A percentile compares a stretch with the other conserved stretches of the same genome.
Evolutionary conservation across 2,113 vertebrate species (phyloP).

Genomic region (Microtus oregoni): DNA sequence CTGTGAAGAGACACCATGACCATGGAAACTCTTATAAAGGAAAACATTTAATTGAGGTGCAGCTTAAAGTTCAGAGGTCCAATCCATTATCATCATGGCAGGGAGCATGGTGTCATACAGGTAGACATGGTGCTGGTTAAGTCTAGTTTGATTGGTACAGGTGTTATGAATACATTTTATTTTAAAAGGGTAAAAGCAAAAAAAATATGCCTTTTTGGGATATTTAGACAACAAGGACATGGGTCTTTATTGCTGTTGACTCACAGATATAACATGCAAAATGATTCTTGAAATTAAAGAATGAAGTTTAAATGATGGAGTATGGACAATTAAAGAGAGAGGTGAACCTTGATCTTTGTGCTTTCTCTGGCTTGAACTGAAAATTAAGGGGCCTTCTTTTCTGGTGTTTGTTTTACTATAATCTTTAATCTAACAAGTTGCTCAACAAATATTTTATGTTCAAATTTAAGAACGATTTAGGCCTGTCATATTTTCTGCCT

Average conservation of each 20-base stretch:
- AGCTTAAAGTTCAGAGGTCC: too few species aligned
- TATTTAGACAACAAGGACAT: conserved; percentile 31
- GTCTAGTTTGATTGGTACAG: background rate
- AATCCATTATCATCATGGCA: too few species aligned
- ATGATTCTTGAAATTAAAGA: background rate
- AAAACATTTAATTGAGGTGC: too few species aligned
- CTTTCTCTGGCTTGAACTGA: conserved; percentile 32
- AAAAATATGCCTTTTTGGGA: background rate
- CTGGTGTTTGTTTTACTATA: conserved; percentile 35
- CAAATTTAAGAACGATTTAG: background rate
- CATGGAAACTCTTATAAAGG: too few species aligned
- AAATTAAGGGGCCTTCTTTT: background rate
- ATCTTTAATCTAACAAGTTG: background rate
- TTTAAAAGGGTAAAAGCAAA: conserved; percentile 14
- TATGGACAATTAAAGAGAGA: background rate
- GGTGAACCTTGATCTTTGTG: conserved; percentile 29
- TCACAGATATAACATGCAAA: conserved; percentile 15
- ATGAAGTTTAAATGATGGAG: conserved; percentile 14
- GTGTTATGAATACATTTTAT: background rate
- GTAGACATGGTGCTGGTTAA: too few species aligned
- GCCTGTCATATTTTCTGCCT: background rate
- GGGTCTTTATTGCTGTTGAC: conserved; percentile 32
- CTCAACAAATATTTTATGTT: conserved; percentile 43
- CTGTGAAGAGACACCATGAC: too few species aligned
- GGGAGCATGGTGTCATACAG: too few species aligned